Percentiles rank a stretch among this genome's conserved stretches.
These are phyloP conservation scores for Calycopis cecrops DNA, from an alignment of 1,140 invertebrate genomes.

Conservation along the genomic window DNA sequence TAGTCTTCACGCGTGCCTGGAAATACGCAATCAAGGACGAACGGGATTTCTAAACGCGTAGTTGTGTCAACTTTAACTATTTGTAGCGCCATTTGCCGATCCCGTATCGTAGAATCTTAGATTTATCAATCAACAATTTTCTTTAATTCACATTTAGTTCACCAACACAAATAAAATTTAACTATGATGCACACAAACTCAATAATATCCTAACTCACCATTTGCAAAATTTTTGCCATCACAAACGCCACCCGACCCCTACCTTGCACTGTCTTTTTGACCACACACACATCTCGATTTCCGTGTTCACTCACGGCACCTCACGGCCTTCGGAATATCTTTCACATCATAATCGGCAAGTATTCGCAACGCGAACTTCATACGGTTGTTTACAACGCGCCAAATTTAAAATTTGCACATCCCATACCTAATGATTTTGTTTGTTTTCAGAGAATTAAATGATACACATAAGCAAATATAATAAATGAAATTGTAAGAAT, in stretches of 20 bases:
- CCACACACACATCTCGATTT: conserved; percentile 76
- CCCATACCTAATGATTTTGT: conserved; percentile 3
- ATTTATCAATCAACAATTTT: conserved; percentile 69
- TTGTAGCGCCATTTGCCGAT: conserved; percentile 75
- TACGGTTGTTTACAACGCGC: conserved; percentile 59
- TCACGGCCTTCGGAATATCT: conserved; percentile 76
- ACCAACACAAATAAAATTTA: conserved; percentile 60
- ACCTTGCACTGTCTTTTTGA: conserved; percentile 76
- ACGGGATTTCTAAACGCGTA: conserved; percentile 73
- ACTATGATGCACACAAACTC: conserved; percentile 53
- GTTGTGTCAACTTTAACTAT: conserved; percentile 74
- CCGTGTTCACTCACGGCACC: conserved; percentile 76
- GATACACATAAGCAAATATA: too few relatives aligned
- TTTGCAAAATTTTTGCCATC: conserved; percentile 76
- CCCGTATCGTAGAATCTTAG: conserved; percentile 67
- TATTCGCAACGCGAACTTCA: conserved; percentile 74
- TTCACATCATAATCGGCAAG: conserved; percentile 74
- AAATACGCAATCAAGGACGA: conserved; percentile 60
- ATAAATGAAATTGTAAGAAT: too few relatives aligned
- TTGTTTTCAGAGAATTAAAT: too few relatives aligned
- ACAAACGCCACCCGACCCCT: conserved; percentile 76
- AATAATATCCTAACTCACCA: conserved; percentile 75
- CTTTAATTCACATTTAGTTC: conserved; percentile 56
- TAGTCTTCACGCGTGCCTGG: conserved; percentile 58
- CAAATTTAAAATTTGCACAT: conserved; percentile 67